Base-by-base conservation (phyloP, 2,888 invertebrate species). In the Caenorhabditis angaria region DNA sequence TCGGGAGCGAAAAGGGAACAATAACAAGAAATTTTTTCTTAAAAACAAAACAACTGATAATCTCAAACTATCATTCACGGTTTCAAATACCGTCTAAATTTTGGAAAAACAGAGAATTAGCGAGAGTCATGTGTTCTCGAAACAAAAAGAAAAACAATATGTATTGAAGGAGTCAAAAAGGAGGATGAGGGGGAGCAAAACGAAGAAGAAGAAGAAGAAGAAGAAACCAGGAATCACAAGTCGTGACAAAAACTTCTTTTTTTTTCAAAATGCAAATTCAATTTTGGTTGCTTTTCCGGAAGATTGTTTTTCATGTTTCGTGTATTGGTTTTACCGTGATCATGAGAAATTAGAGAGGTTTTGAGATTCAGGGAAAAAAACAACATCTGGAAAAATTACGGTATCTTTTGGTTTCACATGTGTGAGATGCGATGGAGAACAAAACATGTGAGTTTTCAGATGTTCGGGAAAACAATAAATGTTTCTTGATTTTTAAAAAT, bases 251-350 rank as follows among this genome's bases (percentile, higher is more conserved):
- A 41, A 41, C 41, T 41, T 18, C 41, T 18, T 41, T 12, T 41
- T 41, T 41, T 41, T 41, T 41, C 41, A 41, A 41, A 41, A 41
- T 41, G 41, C 41, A 41, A 41, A 41, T 41, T 41, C 41, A 41
- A 41, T 41, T 41, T 41, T 41, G 14, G 10, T 41, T 41, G 10
- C 18, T 14, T 41, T 41, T 41, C 41, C 41, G 41, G 41, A 18
- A 41, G 41, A 41, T 41, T 41, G 41, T 41, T 41, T 41, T 14
- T 41, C 41, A 14, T 41, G 41, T 41, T 41, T 6, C 18, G 41
- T 41, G 41, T 14, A 18, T 10, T 41, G 6, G 10, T 41, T 18
- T 18, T 41, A 41, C 6, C 41, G 6, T n/a, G 41, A 41, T 18
- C 10, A 41, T 41, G 14, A 14, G 18, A 41, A 18, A 41, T 41